These are phyloP conservation scores for Sebastes jordani DNA, from an alignment of 2,797 vertebrate species.

Conservation along the genomic window DNA sequence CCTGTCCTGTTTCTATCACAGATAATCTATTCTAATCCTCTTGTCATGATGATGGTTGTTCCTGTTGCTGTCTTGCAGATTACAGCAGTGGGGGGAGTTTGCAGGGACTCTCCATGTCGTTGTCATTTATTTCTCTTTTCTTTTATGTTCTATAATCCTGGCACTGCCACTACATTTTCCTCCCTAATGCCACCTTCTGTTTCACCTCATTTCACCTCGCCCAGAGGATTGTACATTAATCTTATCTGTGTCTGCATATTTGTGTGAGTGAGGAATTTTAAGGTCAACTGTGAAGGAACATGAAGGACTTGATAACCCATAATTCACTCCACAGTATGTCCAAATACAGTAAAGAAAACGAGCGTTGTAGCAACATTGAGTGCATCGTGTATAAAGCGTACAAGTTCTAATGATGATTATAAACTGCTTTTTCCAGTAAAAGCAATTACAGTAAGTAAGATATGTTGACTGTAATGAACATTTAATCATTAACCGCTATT, in stretches of 20 bases:
- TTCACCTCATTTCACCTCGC: slow-evolving; percentile 3
- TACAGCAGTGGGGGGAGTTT: slow-evolving; percentile 1
- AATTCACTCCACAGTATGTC: not conserved
- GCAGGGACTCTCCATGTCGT: not conserved
- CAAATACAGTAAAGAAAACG: not conserved
- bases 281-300: not conserved
- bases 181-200: not conserved
- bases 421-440: not conserved
- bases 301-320: not conserved
- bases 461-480: not conserved
- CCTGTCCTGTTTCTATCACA: slow-evolving; percentile 17
- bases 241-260: not conserved
- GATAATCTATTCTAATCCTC: slow-evolving; percentile 60
- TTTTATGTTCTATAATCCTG: not conserved
- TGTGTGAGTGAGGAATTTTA: not conserved
- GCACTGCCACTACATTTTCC: not conserved
- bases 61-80: slow-evolving; percentile 33
- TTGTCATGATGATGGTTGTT: slow-evolving; percentile 18
- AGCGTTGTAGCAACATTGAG: not conserved
- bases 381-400: not conserved
- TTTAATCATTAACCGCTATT: not conserved
- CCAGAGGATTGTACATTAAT: not conserved
- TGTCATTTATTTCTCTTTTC: not conserved
- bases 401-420: not conserved
- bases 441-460: not conserved